A percentile compares a stretch with the other conserved stretches of the same genome.
phyloP scores from a whole-genome alignment of 2,888 invertebrate genomes.

The Drosophila meridionalis region DNA sequence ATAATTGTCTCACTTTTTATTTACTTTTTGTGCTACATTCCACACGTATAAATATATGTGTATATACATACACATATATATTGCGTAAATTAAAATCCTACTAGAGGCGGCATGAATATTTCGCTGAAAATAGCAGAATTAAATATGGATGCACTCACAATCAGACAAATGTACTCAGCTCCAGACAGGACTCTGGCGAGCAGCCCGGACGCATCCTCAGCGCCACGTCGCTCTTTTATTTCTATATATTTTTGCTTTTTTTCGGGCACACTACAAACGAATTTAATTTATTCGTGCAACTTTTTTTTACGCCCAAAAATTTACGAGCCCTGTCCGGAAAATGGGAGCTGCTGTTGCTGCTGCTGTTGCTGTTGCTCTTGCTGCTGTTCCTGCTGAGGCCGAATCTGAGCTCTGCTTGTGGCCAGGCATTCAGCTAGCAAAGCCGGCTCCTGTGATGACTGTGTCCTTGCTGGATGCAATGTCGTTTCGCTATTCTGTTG shows the following conservation, averaged over 20 bases:
- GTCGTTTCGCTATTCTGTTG: slow-evolving; percentile 20
- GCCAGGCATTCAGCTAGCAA: slow-evolving; percentile 38
- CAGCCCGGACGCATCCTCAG: slow-evolving; percentile 16
- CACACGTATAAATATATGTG: not conserved
- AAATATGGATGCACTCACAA: slow-evolving; percentile 67
- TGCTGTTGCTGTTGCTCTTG: slow-evolving; percentile 22
- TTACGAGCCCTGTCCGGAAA: slow-evolving; percentile 59
- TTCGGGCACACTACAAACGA: slow-evolving; percentile 50
- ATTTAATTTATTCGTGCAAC: slow-evolving; percentile 77
- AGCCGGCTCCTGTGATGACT: slow-evolving; percentile 55
- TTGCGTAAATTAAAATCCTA: slow-evolving; percentile 58
- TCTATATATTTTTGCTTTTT: not conserved
- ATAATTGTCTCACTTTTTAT: slow-evolving; percentile 10
- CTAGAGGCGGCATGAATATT: slow-evolving; percentile 61
- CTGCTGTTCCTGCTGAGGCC: slow-evolving; percentile 16
- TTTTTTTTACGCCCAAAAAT: slow-evolving; percentile 52
- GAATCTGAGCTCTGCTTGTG: slow-evolving; percentile 55
- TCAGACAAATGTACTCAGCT: slow-evolving; percentile 38
- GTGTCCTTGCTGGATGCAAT: slow-evolving; percentile 45
- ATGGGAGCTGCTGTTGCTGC: slow-evolving; percentile 16
- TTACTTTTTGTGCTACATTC: not conserved
- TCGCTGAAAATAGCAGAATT: slow-evolving; percentile 62
- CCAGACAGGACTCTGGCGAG: slow-evolving; percentile 8
- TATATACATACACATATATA: not conserved
- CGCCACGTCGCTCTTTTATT: not conserved